phyloP scores from a whole-genome alignment of 2,888 invertebrate genomes.

The Pegoplata infirma region DNA sequence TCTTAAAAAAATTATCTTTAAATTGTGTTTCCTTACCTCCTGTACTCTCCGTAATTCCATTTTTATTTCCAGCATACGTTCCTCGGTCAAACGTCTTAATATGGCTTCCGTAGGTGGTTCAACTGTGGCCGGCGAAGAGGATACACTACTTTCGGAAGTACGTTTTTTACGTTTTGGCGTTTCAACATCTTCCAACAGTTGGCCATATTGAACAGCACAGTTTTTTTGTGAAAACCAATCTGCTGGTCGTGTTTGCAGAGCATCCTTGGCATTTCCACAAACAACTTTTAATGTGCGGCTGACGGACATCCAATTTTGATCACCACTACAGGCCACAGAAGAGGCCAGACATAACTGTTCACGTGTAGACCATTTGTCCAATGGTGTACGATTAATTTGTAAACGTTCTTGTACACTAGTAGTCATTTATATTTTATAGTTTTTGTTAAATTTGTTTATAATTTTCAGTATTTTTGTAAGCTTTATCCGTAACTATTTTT shows the following conservation, averaged over 20 bases:
- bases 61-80: slow-evolving; percentile 88
- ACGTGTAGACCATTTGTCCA: slow-evolving; percentile 91
- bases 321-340: slow-evolving; percentile 93
- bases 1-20: too few relatives aligned
- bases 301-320: slow-evolving; percentile 86
- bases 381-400: slow-evolving; percentile 83
- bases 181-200: slow-evolving; percentile 93
- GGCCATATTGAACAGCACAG: slow-evolving; percentile 94
- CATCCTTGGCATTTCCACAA: slow-evolving; percentile 78
- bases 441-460: too few relatives aligned
- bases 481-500: too few relatives aligned
- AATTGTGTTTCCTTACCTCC: slow-evolving; percentile 76
- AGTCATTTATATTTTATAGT: slow-evolving; percentile 36
- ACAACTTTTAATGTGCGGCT: slow-evolving; percentile 82
- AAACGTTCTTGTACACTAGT: slow-evolving; percentile 70
- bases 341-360: slow-evolving; percentile 93
- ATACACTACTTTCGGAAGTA: slow-evolving; percentile 55
- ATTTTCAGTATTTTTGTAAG: too few relatives aligned
- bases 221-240: slow-evolving; percentile 96
- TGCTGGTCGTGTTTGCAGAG: slow-evolving; percentile 78
- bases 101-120: slow-evolving; percentile 84
- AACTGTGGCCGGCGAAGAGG: slow-evolving; percentile 69
- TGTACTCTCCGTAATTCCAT: slow-evolving; percentile 85
- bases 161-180: slow-evolving; percentile 79
- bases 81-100: slow-evolving; percentile 86